phyloP scores from a whole-genome alignment of 1,140 invertebrate species.

The Heliconius melpomene region DNA sequence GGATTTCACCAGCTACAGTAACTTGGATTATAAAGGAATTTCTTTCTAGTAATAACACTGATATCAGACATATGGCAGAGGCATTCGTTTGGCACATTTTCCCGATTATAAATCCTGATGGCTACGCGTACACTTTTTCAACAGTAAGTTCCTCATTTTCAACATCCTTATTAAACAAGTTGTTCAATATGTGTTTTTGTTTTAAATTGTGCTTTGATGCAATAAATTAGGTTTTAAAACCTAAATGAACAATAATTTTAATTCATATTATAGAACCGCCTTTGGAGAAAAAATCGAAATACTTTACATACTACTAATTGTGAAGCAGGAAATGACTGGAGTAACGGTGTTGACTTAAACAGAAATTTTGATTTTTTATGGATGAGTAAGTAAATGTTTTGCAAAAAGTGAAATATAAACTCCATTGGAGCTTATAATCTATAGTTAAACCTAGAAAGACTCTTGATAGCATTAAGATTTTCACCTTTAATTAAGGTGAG shows the following conservation, averaged over 20 bases:
- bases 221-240: not conserved
- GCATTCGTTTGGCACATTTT: slow-evolving; percentile 51
- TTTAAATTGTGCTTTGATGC: not conserved
- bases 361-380: slow-evolving; percentile 51
- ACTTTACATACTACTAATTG: slow-evolving; percentile 38
- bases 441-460: no score
- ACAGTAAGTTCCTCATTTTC: slow-evolving; percentile 36
- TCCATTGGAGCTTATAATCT: no score
- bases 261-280: slow-evolving; percentile 44
- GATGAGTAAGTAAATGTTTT: slow-evolving; percentile 40
- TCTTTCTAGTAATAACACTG: slow-evolving; percentile 43
- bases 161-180: no score
- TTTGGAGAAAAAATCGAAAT: slow-evolving; percentile 54
- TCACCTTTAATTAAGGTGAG: no score
- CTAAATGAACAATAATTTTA: not conserved
- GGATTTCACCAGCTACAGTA: slow-evolving; percentile 48
- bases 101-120: slow-evolving; percentile 49
- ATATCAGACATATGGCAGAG: slow-evolving; percentile 45
- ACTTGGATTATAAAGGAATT: slow-evolving; percentile 53
- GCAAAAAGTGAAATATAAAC: no score
- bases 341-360: slow-evolving; percentile 53
- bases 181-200: no score
- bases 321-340: slow-evolving; percentile 41
- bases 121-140: slow-evolving; percentile 46
- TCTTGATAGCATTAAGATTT: no score